Evolutionary conservation across 30 jellyfish, hydroid and myxozoan species (phyloP).

Genomic region (Chrysaora quinquecirrha): DNA sequence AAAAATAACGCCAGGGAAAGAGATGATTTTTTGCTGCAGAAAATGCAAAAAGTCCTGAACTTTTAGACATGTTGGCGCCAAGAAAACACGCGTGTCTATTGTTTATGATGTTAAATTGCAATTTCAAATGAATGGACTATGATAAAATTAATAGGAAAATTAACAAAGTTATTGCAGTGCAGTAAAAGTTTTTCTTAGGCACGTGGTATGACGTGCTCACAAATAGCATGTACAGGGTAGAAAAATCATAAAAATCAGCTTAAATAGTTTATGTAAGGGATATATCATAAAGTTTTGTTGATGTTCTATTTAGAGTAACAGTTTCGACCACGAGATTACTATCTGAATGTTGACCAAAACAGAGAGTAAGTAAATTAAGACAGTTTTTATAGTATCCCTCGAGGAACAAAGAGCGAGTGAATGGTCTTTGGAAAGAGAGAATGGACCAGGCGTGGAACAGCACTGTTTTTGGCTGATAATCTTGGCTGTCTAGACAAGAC

Average conservation of each 20-base stretch:
- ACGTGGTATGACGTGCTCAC: no score
- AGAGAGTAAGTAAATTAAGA: conserved; percentile 15
- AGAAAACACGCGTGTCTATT: conserved; percentile 62
- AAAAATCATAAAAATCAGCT: no score
- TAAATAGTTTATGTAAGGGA: no score
- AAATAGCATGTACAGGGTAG: no score
- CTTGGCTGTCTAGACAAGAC: conserved; percentile 71
- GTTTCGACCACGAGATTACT: conserved; percentile 39
- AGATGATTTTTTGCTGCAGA: neutral
- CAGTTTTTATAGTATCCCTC: conserved; percentile 11
- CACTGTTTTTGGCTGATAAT: conserved; percentile 67
- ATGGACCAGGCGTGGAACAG: conserved; percentile 56
- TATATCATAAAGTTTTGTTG: no score
- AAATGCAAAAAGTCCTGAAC: neutral
- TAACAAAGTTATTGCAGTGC: neutral
- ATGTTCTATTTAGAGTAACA: neutral
- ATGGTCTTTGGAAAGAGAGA: conserved; percentile 53
- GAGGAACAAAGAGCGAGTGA: conserved; percentile 41
- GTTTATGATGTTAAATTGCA: conserved; percentile 19
- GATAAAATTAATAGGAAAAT: conserved; percentile 8
- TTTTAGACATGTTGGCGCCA: conserved; percentile 63
- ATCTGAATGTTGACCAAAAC: neutral
- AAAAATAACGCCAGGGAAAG: neutral
- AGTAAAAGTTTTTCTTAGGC: neutral
- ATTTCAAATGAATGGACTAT: neutral